These are phyloP conservation scores for Peromyscus nudipes DNA, from an alignment of 2,797 vertebrate genomes.

Conservation along the genomic window DNA sequence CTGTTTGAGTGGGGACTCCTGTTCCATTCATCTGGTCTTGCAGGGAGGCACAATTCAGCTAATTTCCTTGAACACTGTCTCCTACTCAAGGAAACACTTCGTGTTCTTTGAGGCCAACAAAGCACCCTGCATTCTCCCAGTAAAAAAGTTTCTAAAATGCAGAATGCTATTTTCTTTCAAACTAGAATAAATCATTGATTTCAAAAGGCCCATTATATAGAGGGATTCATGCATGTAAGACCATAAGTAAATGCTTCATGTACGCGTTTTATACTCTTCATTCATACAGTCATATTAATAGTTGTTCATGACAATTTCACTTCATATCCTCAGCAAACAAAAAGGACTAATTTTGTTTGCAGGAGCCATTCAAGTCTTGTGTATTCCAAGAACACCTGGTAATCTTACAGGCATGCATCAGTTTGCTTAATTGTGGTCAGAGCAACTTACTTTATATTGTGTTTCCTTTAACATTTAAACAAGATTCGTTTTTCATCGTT, in stretches of 20 bases:
- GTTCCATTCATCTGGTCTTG: fast-evolving
- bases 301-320: background rate
- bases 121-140: background rate
- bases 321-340: background rate
- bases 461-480: background rate
- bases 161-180: conserved; percentile 22
- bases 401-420: fast-evolving
- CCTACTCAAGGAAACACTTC: background rate
- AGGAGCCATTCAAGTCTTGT: background rate
- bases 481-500: background rate
- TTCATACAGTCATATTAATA: background rate
- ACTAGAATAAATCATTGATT: background rate
- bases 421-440: background rate
- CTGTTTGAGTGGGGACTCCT: background rate
- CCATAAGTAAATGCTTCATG: background rate
- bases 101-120: background rate
- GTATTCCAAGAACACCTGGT: background rate
- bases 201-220: background rate
- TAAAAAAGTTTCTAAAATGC: conserved; percentile 36
- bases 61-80: background rate
- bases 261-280: background rate
- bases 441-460: background rate
- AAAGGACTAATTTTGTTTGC: background rate
- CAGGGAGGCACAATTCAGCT: background rate
- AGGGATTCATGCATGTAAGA: background rate